Base-by-base conservation (phyloP, 1,140 invertebrate genomes). In the Neodiprion pinetum region DNA sequence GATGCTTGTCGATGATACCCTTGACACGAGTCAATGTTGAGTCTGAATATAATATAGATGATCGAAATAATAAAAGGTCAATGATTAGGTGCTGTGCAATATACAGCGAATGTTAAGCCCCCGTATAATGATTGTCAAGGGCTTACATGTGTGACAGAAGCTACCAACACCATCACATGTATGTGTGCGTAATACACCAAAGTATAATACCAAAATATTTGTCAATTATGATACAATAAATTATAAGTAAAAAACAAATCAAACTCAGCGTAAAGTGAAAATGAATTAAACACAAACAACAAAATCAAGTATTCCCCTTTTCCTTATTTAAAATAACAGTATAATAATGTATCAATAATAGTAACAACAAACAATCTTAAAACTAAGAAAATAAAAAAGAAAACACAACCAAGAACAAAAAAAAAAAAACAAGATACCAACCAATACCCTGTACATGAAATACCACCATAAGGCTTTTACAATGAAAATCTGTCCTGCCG, bases 221-320 rank as follows among this genome's bases (percentile, higher is more conserved):
- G 28, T 40, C 28, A 40, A 9, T 14, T 61, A 61, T 61, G 53
- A 61, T 17, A 61, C n/a, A 61, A 40, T 40, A 40, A 40, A 61
- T 9, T 12, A 61, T 61, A 14, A 61, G 53, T 61, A 61, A 50
- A 14, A 71, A 71, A 48, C 70, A 50, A 17, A 21, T 12, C 28
- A 28, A 71, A 47, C 53, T 61, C 17, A 71, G 48, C 48, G 21
- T 77, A 72, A 75, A 79, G 65, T 48, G 74, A 75, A 21, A 79
- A 80, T 61, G 73, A 79, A 72, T 66, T 72, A 72, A 83, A 85
- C 79, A 80, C 76, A 84, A 83, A 81, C 80, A 82, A 83, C 82
- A 84, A 85, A 87, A 85, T 86, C 81, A 86, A 88, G 83, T 88
- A 83, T 84, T 82, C 83, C 81, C 83, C 28, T 40, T 81, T 83